phyloP scores from a whole-genome alignment of 2,797 vertebrate genomes.

The Oreortyx pictus region DNA sequence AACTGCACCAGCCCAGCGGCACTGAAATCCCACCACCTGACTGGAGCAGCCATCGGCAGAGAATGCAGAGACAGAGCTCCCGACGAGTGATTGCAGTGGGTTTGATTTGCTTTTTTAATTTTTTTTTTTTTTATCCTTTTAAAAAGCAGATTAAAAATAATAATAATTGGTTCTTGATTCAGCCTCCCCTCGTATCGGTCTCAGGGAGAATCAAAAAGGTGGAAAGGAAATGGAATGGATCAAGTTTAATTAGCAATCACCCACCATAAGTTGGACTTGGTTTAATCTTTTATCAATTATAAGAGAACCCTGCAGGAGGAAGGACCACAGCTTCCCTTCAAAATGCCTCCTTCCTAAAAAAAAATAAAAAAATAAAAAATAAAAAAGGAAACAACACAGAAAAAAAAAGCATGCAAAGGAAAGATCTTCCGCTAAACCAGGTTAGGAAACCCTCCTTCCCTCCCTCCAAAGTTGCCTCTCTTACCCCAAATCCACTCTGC shows the following conservation, averaged over 20 bases:
- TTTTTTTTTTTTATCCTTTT: background rate
- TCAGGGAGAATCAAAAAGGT: slow-evolving; percentile 30
- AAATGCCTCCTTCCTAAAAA: background rate
- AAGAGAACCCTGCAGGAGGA: background rate
- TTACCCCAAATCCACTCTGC: slow-evolving; percentile 5
- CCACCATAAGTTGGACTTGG: slow-evolving; percentile 30
- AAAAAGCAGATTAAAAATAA: background rate
- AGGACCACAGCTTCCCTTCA: background rate
- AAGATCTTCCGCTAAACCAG: background rate
- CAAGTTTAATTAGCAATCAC: slow-evolving; percentile 54
- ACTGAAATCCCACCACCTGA: background rate
- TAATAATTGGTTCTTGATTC: slow-evolving; percentile 8
- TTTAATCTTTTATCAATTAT: background rate
- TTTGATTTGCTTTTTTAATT: background rate
- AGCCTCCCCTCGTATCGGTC: slow-evolving; percentile 2
- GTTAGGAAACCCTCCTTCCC: background rate
- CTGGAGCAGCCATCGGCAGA: background rate
- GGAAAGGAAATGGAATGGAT: background rate
- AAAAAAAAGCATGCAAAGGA: background rate
- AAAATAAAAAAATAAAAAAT: background rate
- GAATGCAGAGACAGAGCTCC: background rate
- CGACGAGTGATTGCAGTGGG: rapidly evolving
- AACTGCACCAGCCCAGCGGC: slow-evolving; percentile 73
- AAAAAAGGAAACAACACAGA: background rate
- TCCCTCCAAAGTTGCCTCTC: slow-evolving; percentile 36